These are phyloP conservation scores for Thymelicus lineola DNA, from an alignment of 2,888 invertebrate species.

Conservation along the genomic window DNA sequence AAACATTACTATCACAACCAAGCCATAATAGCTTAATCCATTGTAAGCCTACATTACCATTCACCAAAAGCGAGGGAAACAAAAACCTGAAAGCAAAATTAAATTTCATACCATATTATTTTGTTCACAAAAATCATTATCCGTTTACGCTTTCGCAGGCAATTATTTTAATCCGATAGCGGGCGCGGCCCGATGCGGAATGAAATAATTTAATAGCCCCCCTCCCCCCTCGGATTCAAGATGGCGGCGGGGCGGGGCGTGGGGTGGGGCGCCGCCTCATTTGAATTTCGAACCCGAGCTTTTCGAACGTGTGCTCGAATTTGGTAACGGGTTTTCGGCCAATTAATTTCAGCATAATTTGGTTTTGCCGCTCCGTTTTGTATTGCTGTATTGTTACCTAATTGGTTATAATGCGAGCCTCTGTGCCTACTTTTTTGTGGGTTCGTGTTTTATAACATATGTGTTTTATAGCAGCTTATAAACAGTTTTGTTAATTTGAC, in stretches of 20 bases:
- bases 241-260: slow-evolving; percentile 81
- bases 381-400: slow-evolving; percentile 70
- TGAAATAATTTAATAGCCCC: slow-evolving; percentile 84
- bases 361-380: slow-evolving; percentile 62
- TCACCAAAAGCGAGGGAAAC: slow-evolving; percentile 42
- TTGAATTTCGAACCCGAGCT: slow-evolving; percentile 83
- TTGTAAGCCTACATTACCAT: slow-evolving; percentile 18
- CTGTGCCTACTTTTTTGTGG: slow-evolving; percentile 38
- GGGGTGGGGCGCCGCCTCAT: slow-evolving; percentile 83
- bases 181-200: slow-evolving; percentile 80
- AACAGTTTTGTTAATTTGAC: slow-evolving; percentile 20
- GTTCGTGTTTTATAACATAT: slow-evolving; percentile 27
- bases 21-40: slow-evolving; percentile 2
- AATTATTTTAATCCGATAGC: slow-evolving; percentile 85
- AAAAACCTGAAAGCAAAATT: slow-evolving; percentile 56
- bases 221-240: slow-evolving; percentile 74
- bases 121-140: slow-evolving; percentile 82
- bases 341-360: slow-evolving; percentile 82
- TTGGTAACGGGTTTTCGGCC: slow-evolving; percentile 77
- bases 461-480: slow-evolving; percentile 8
- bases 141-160: slow-evolving; percentile 82
- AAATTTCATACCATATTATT: slow-evolving; percentile 76
- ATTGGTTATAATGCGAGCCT: slow-evolving; percentile 58
- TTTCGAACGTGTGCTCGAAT: slow-evolving; percentile 80
- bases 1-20: slow-evolving; percentile 6